phyloP scores from a whole-genome alignment of 1,140 invertebrate species.

The Drosophila kepulauana region DNA sequence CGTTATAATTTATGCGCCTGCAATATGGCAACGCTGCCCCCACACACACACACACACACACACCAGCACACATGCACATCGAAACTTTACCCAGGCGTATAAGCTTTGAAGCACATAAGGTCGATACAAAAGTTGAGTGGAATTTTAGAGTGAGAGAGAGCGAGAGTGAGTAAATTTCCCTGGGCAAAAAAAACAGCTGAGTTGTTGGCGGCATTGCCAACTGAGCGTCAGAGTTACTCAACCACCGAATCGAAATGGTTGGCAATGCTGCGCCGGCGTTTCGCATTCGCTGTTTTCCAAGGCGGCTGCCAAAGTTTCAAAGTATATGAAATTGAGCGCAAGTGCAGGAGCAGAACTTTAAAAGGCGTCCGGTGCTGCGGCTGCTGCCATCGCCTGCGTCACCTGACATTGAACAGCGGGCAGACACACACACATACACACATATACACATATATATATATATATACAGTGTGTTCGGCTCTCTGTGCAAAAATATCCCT shows the following conservation, averaged over 20 bases:
- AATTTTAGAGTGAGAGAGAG: constrained; percentile 1
- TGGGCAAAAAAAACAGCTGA: constrained; percentile 66
- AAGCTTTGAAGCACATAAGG: constrained; percentile 72
- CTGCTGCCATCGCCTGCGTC: constrained; percentile 57
- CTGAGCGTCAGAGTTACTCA: constrained; percentile 23
- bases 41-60: constrained; percentile 26
- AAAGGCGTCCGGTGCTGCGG: constrained; percentile 37
- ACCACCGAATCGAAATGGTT: constrained; percentile 18
- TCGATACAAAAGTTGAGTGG: constrained; percentile 64
- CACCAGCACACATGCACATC: not conserved
- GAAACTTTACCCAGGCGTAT: constrained; percentile 72
- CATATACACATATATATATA: constrained; percentile 13
- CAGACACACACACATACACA: constrained; percentile 38
- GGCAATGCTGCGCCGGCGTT: constrained; percentile 82
- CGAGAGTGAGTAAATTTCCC: constrained; percentile 63
- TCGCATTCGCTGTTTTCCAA: constrained; percentile 61
- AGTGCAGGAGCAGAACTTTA: constrained; percentile 54
- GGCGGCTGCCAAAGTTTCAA: constrained; percentile 45
- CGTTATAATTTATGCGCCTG: constrained; percentile 79
- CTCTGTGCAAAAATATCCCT: constrained; percentile 69
- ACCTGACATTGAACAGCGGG: constrained; percentile 81
- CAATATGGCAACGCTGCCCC: constrained; percentile 77
- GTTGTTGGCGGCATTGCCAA: constrained; percentile 59
- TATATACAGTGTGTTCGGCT: not conserved
- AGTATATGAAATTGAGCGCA: constrained; percentile 60